Conservation (phyloP, 1,140 invertebrate genomes). For the Thaumetopoea pityocampa region DNA sequence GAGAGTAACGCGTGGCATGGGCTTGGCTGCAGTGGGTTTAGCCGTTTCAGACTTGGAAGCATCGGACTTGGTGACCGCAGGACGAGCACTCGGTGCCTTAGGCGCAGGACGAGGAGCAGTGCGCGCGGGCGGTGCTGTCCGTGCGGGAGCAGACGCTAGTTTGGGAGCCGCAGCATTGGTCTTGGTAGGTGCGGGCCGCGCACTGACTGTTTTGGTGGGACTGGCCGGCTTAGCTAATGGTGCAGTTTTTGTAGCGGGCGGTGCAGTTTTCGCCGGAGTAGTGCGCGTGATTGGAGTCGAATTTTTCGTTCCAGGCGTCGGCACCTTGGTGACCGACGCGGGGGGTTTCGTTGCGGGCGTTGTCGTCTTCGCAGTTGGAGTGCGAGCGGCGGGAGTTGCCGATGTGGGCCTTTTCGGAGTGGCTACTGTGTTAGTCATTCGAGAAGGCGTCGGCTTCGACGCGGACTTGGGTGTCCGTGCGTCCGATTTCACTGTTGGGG, state of each 20-base stretch:
- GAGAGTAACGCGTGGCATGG: no score
- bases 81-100: no score
- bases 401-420: slow-evolving; percentile 30
- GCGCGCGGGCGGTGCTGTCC: slow-evolving; percentile 18
- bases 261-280: slow-evolving; percentile 2
- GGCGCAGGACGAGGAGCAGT: no score
- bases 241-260: no score
- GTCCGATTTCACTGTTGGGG: slow-evolving; percentile 26
- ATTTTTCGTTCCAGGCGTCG: slow-evolving; percentile 15
- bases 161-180: no score
- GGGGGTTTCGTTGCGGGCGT: slow-evolving; percentile 24
- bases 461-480: slow-evolving; percentile 30
- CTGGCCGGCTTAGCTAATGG: no score
- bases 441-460: slow-evolving; percentile 20
- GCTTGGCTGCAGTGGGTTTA: no score
- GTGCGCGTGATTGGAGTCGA: slow-evolving; percentile 22
- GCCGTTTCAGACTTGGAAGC: no score
- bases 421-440: slow-evolving; percentile 28
- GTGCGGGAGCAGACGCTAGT: no score
- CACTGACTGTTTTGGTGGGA: no score
- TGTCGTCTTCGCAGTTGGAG: slow-evolving; percentile 7
- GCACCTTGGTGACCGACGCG: slow-evolving; percentile 21
- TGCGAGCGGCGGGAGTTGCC: slow-evolving; percentile 9
- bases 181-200: slow-evolving; percentile 14
- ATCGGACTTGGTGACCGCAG: no score